A percentile compares a stretch with the other conserved stretches of the same genome.
phyloP scores from a whole-genome alignment of 2,888 invertebrate species.

The Hypsopygia costalis region DNA sequence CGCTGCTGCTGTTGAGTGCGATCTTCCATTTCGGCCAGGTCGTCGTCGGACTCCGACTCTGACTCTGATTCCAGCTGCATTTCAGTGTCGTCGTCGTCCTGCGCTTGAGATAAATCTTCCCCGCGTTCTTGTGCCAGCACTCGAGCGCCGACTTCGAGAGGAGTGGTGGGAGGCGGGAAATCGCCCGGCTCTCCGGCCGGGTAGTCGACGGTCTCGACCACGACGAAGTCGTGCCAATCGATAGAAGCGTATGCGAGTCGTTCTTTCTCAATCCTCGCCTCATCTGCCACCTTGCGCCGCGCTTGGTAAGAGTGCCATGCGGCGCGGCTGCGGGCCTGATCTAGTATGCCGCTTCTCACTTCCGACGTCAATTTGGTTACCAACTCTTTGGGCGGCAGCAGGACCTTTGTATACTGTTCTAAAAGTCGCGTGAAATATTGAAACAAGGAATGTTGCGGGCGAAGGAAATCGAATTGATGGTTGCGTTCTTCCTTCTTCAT shows the following conservation, averaged over 20 bases:
- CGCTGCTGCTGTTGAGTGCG: conserved; percentile 62
- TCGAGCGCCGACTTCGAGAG: conserved; percentile 97
- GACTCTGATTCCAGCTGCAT: conserved; percentile 95
- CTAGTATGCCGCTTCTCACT: conserved; percentile 84
- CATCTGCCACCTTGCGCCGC: conserved; percentile 94
- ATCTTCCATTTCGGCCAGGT: conserved; percentile 85
- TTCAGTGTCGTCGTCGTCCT: conserved; percentile 88
- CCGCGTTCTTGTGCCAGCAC: conserved; percentile 91
- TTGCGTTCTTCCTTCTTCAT: conserved; percentile 99
- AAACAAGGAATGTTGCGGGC: conserved; percentile 98
- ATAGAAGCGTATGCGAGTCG: conserved; percentile 97
- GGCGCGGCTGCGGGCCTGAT: conserved; percentile 96
- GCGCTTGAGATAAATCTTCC: conserved; percentile 80
- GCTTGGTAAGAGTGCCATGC: conserved; percentile 99
- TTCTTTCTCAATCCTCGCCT: conserved; percentile 97
- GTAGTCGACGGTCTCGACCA: conserved; percentile 99
- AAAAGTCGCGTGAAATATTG: conserved; percentile 98
- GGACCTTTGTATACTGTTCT: conserved; percentile 98
- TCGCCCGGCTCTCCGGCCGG: conserved; percentile 97
- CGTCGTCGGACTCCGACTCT: conserved; percentile 71
- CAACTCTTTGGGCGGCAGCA: conserved; percentile 97
- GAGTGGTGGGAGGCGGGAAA: conserved; percentile 98
- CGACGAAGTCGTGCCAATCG: conserved; percentile 99
- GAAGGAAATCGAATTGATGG: conserved; percentile 98
- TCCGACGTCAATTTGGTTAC: conserved; percentile 89